Conservation (phyloP, 2,888 invertebrate species). For the Dendrolimus pini region DNA sequence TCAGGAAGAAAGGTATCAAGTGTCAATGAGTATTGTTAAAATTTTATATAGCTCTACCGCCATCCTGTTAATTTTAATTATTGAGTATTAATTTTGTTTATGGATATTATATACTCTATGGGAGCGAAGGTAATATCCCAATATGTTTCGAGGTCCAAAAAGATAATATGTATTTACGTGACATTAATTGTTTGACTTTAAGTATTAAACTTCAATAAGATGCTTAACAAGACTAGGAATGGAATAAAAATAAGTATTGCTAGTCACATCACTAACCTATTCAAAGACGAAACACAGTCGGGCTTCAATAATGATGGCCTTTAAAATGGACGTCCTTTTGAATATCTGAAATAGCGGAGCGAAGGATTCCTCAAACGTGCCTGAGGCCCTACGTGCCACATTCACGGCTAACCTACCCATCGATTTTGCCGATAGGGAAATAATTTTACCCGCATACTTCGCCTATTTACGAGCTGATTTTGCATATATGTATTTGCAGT, state of each 20-base stretch:
- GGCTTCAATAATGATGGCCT: conserved; percentile 30
- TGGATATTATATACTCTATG: too few species aligned
- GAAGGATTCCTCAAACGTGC: conserved; percentile 27
- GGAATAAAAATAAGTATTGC: conserved; percentile 9
- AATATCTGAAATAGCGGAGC: conserved; percentile 44
- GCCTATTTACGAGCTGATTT: conserved; percentile 15
- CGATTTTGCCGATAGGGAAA: conserved; percentile 34
- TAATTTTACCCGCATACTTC: conserved; percentile 25
- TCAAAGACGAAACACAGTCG: conserved; percentile 25
- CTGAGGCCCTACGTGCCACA: conserved; percentile 32
- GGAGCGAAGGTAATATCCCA: too few species aligned
- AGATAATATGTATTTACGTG: too few species aligned
- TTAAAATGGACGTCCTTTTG: conserved; percentile 45
- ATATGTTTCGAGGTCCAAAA: too few species aligned
- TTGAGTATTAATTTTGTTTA: too few species aligned
- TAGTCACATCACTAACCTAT: conserved; percentile 23
- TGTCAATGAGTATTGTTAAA: too few species aligned
- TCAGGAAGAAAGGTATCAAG: too few species aligned
- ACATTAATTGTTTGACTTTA: too few species aligned
- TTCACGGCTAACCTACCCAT: conserved; percentile 26
- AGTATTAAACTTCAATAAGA: too few species aligned
- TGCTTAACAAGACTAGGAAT: too few species aligned
- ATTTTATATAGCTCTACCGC: too few species aligned
- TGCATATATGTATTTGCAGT: not conserved
- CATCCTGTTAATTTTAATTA: too few species aligned